A percentile compares a stretch with the other conserved stretches of the same genome.
phyloP scores from a whole-genome alignment of 2,797 vertebrate genomes.

The Toxotes lorentzi region DNA sequence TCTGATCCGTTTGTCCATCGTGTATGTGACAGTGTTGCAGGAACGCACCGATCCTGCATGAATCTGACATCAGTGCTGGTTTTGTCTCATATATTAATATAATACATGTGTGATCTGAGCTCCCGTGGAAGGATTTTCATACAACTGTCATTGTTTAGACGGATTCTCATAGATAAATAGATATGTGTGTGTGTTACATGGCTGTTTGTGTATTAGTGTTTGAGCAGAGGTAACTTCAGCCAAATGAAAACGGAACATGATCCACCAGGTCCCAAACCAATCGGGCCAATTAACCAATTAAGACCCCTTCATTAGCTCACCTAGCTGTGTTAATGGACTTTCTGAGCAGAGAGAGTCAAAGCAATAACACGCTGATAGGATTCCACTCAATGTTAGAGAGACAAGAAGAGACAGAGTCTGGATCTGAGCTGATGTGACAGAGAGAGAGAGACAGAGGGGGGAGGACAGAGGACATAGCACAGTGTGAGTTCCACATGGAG shows the following conservation, averaged over 20 bases:
- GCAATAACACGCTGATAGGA: slow-evolving; percentile 61
- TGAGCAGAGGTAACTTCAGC: slow-evolving; percentile 9
- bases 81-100: background rate
- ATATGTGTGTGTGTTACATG: background rate
- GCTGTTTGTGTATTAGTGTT: slow-evolving; percentile 5
- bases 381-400: slow-evolving; percentile 49
- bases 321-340: slow-evolving; percentile 38
- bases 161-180: background rate
- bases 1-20: background rate
- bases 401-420: background rate
- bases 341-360: slow-evolving; percentile 50
- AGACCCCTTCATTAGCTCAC: slow-evolving; percentile 46
- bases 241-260: slow-evolving; percentile 44
- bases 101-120: background rate
- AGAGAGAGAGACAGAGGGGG: no score
- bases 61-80: no score
- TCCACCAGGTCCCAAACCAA: slow-evolving; percentile 28
- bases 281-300: slow-evolving; percentile 47
- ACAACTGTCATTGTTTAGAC: background rate
- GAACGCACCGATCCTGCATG: no score
- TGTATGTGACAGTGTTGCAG: background rate
- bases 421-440: slow-evolving; percentile 8
- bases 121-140: no score
- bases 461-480: no score
- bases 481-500: no score